Base-by-base conservation (phyloP, 1,140 invertebrate genomes). In the Gryllus bimaculatus region DNA sequence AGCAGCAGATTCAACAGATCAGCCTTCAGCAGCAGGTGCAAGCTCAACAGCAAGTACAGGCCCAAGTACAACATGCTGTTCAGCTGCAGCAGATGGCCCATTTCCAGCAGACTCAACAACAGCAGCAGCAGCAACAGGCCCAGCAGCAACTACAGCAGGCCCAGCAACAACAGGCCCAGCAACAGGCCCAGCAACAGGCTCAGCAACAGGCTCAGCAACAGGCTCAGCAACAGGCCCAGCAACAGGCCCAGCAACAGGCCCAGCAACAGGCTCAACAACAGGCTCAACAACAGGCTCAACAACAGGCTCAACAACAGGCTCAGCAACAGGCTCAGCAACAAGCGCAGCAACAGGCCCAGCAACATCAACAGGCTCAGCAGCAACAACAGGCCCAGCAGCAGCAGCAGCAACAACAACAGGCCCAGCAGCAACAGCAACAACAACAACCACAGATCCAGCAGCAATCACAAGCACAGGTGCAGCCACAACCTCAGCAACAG, bases 1-100 rank as follows among this genome's bases (percentile, higher is more conserved):
- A 86, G 48, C 87, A 86, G 79, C 85, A 84, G 82, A 83, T 83
- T 74, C 85, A 85, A 79, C 85, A 84, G 80, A 83, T 84, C 10
- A 80, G 81, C 47, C 18, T 76, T 8, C 75, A 76, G 21, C 73
- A 75, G 15, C 74, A 76, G 21, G 48, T 74, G 66, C 47, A 48
- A 77, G 7, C 47, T n/a, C 76, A 77, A 18, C 47, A 49, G 8
- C 77, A 78, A 48, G 7, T 48, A 18, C 79, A 80, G 48, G 75
- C 75, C 47, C 79, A 83, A 74, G 66, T 77, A 5, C 73, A 79
- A 73, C 78, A 78, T 49, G 82, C 84, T 26, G 80, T 84, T 79
- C 83, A 84, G 78, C 85, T 85, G 78, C 85, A 85, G 81, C 83
- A 84, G 47, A 76, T 73, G 79, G 84, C 84, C 49, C 83, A 85